phyloP scores from a whole-genome alignment of 2,113 vertebrate genomes.

The Hyaena hyaena region DNA sequence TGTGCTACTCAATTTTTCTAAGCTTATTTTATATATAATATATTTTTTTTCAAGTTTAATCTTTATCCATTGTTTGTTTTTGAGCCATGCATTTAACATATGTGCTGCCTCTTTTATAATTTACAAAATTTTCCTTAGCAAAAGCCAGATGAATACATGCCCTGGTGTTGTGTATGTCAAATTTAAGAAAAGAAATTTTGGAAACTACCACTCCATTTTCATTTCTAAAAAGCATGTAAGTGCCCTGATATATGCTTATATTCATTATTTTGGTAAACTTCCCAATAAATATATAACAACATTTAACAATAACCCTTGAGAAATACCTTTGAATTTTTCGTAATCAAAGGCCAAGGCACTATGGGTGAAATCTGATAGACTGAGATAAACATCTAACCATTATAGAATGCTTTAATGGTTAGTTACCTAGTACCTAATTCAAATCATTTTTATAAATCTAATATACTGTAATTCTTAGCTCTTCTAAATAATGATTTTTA shows the following conservation, averaged over 20 bases:
- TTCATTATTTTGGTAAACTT: background rate
- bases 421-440: background rate
- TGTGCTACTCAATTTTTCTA: background rate
- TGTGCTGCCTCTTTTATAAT: background rate
- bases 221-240: background rate
- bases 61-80: background rate
- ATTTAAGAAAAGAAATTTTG: background rate
- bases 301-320: background rate
- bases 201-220: background rate
- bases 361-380: background rate
- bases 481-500: background rate
- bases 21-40: background rate
- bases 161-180: background rate
- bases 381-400: background rate
- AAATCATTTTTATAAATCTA: background rate
- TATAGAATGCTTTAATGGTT: background rate
- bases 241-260: background rate
- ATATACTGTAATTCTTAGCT: background rate
- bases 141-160: background rate
- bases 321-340: background rate
- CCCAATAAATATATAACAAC: background rate
- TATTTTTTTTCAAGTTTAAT: background rate
- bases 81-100: background rate
- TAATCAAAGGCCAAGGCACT: background rate
- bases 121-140: background rate